Evolutionary conservation across 2,113 vertebrate genomes (phyloP), one percentile per base, ranked within the genome.

Genomic region (Cyanistes caeruleus): DNA sequence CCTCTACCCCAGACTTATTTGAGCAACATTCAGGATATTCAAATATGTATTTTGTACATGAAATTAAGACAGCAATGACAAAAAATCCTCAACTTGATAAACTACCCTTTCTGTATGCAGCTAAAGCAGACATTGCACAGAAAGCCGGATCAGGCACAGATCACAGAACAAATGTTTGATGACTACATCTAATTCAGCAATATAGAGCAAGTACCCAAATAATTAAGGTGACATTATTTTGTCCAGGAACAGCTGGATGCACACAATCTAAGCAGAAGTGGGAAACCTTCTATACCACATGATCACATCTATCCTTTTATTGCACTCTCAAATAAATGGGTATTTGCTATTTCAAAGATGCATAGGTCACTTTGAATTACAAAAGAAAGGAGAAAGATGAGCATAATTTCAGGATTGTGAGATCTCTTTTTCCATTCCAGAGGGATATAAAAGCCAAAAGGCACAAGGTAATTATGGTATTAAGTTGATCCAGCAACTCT

Each of bases 371-470:
- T 75, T 44, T 72, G 48, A 87, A 78, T 59, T 82, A 91, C 6
- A 78, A 51, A 22, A 49, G 10, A 30, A n/a, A 65, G 13, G 11
- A 87, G 18, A 16, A 86, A 74, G 16, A 90, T 58, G 9, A 89
- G 4, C 5, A 5, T 62, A 58, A 90, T 87, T 95, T 86, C 68
- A 87, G 46, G 51, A 78, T 51, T 87, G 37, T 28, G 31, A 27
- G 17, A 59, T 46, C 83, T 15, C 4, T 7, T 63, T 88, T 87
- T 35, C 10, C 19, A 58, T 72, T 72, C 9, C 48, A 82, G 31
- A 79, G 30, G 51, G 24, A 70, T 0, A 64, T 18, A 67, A 58
- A 81, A 78, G 65, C 59, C 82, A 95, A 93, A 91, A 93, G 48
- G 33, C 31, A 70, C 13, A 62, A 63, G 9, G 10, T 67, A 74